phyloP scores from a whole-genome alignment of 2,888 invertebrate genomes.

The Lysandra bellargus region DNA sequence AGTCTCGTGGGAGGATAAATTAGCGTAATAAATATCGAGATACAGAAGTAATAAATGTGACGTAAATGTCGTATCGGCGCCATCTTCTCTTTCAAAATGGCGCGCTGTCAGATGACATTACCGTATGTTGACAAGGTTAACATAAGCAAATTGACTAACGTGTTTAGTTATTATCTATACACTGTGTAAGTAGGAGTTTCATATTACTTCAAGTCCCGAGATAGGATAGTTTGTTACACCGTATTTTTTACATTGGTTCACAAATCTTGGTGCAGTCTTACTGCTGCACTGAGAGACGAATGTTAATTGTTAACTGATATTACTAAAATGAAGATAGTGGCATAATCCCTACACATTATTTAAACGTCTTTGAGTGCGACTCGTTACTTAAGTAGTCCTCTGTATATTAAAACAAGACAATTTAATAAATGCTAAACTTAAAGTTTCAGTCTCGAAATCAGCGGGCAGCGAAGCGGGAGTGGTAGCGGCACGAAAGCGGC shows the following conservation, averaged over 20 bases:
- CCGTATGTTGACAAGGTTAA: not conserved
- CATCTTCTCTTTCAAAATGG: constrained; percentile 9
- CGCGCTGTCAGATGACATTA: not conserved
- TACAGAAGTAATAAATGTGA: constrained; percentile 15
- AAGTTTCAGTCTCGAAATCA: too few species aligned
- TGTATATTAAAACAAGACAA: not conserved
- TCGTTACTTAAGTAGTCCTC: too few species aligned
- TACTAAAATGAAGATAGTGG: too few species aligned
- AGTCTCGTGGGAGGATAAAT: not conserved
- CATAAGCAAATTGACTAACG: not conserved
- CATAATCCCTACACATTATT: too few species aligned
- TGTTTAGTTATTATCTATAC: not conserved
- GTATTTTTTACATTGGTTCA: too few species aligned
- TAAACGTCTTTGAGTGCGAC: too few species aligned
- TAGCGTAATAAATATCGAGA: not conserved
- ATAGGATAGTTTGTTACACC: not conserved
- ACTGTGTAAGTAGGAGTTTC: not conserved
- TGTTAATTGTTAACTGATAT: too few species aligned
- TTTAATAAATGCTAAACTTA: not conserved
- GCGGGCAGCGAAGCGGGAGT: too few species aligned
- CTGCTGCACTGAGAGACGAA: too few species aligned
- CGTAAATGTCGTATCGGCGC: constrained; percentile 1
- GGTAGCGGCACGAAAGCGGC: too few species aligned
- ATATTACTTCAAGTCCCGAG: not conserved
- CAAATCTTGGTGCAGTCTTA: too few species aligned